These are phyloP conservation scores for Peromyscus aztecus DNA, from an alignment of 2,797 vertebrate species.

Conservation along the genomic window DNA sequence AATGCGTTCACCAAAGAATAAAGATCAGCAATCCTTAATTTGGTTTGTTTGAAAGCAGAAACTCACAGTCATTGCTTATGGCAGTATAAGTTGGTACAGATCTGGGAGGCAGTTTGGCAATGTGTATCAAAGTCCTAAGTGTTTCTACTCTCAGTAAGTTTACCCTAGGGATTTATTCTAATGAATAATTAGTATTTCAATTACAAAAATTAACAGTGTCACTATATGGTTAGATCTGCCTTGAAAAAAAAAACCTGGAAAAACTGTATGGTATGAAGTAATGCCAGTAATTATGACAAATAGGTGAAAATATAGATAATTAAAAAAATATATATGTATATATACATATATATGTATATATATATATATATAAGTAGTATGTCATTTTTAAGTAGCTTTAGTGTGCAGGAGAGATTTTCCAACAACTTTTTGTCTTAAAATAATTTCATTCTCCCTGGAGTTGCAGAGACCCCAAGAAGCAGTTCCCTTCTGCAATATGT, in stretches of 20 bases:
- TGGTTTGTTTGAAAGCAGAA: not conserved
- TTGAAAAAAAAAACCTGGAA: not conserved
- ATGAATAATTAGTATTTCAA: not conserved
- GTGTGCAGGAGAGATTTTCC: not conserved
- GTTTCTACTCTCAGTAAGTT: constrained; percentile 51
- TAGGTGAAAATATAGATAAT: not conserved
- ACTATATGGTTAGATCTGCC: not conserved
- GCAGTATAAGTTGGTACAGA: no score
- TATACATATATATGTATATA: no score
- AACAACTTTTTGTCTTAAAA: not conserved
- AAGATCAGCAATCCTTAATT: not conserved
- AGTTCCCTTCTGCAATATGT: not conserved
- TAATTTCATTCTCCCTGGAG: not conserved
- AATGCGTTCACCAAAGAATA: constrained; percentile 39
- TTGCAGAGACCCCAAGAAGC: constrained; percentile 2
- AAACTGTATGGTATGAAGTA: not conserved
- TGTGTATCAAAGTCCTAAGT: constrained; percentile 6
- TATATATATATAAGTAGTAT: not conserved
- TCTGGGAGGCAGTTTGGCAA: no score
- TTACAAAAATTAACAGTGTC: constrained; percentile 5
- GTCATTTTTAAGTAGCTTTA: not conserved
- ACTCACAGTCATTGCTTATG: not conserved
- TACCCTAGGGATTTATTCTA: constrained; percentile 12
- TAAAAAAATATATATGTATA: not conserved
- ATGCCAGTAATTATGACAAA: not conserved